Evolutionary conservation across 2,888 invertebrate genomes (phyloP), one percentile per base, ranked within the genome.

Genomic region (Troglohyphantes excavatus): DNA sequence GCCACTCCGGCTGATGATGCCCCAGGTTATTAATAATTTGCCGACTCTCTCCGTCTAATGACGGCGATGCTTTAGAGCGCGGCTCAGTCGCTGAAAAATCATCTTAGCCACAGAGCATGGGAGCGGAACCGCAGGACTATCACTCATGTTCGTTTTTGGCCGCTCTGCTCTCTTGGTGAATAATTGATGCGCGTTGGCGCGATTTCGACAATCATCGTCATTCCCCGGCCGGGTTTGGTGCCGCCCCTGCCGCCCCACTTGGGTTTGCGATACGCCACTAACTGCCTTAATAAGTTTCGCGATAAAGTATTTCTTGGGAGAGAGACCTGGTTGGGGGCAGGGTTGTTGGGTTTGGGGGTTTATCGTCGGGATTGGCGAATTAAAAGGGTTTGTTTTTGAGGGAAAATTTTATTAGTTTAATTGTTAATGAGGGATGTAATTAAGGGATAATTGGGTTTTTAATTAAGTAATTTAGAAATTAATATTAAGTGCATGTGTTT

Each of bases 201-300:
- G 88, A 88, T 88, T 88, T 75, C 82, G 82, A 81, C 87, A 87
- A 81, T 87, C 87, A 87, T 87, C 72, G 83, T 73, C 83, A 72
- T 82, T 68, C 59, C 23, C 78, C 70, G 39, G 27, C 11, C 61
- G n/a, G n/a, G n/a, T 59, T 29, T 26, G 43, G 61, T 23, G 13
- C 26, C 67, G 27, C 53, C 19, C 7, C 29, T 59, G 65, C 73
- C 46, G 72, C 21, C 21, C 39, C 29, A 39, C 72, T 72, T 43
- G 53, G 27, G 23, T 26, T 43, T 39, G 39, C 63, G 39, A 63
- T 67, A 73, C 81, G 43, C 76, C 82, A 76, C 81, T 88, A 88
- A 88, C 88, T 88, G 88, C 88, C 76, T 88, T 88, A 88, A 88
- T 88, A 88, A 88, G 75, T 88, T 88, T 75, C 75, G 82, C 82